Conservation (phyloP, 2,797 vertebrate species). For the Scomberomorus guttatus region DNA sequence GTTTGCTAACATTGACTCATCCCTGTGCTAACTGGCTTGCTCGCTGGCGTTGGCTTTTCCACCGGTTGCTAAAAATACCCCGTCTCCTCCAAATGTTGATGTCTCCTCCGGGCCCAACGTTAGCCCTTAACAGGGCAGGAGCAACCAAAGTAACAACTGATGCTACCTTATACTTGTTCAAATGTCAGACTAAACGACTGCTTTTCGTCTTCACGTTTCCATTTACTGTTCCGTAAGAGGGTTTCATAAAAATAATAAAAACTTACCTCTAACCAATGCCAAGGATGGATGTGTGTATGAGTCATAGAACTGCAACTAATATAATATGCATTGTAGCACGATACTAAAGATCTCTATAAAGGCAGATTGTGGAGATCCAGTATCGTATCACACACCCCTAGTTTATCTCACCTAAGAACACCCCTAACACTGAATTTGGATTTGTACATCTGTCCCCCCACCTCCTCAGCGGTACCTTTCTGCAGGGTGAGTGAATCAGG, state of each 20-base stretch:
- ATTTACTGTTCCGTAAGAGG: constrained; percentile 53
- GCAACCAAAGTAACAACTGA: constrained; percentile 40
- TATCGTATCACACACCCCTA: too few relatives aligned
- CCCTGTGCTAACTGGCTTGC: constrained; percentile 2
- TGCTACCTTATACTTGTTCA: background rate
- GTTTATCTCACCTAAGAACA: constrained; percentile 44
- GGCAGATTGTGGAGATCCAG: too few relatives aligned
- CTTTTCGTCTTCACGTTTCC: constrained; percentile 51
- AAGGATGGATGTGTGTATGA: constrained; percentile 61
- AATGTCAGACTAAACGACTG: constrained; percentile 17
- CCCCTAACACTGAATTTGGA: constrained; percentile 43
- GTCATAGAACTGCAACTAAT: too few relatives aligned
- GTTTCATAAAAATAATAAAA: constrained; percentile 39
- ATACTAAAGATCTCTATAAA: too few relatives aligned
- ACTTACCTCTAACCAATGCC: constrained; percentile 84
- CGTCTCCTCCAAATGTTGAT: constrained; percentile 52
- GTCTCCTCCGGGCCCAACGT: constrained; percentile 68
- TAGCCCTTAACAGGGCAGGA: constrained; percentile 8
- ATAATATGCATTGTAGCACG: too few relatives aligned
- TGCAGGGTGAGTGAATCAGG: constrained; percentile 61
- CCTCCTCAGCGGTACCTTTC: constrained; percentile 51
- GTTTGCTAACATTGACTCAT: constrained; percentile 56
- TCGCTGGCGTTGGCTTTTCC: constrained; percentile 26
- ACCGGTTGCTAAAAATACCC: constrained; percentile 75
- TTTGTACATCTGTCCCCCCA: constrained; percentile 45